Conservation (phyloP, 2,888 invertebrate species). For the Drosophila pseudotakahashii region DNA sequence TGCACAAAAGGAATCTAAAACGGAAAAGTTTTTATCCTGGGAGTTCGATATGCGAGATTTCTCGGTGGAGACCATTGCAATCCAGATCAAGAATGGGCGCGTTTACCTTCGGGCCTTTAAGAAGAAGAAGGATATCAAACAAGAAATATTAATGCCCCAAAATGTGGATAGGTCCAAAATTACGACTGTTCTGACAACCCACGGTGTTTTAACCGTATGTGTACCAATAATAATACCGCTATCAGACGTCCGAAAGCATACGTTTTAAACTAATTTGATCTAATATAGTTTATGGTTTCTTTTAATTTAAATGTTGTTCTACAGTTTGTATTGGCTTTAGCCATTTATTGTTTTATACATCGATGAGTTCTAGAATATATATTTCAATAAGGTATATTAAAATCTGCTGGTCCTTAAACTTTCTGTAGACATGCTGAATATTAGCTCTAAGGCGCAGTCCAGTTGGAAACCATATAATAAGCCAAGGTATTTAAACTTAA, state of each 20-base stretch:
- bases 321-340: not conserved
- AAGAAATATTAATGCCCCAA: conserved; percentile 28
- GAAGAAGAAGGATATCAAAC: not conserved
- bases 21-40: conserved; percentile 16
- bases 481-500: too few species aligned
- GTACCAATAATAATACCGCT: not conserved
- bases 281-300: not conserved
- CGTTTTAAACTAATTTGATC: not conserved
- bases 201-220: conserved; percentile 30
- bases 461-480: not conserved
- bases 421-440: conserved; percentile 20
- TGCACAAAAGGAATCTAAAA: not conserved
- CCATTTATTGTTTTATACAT: not conserved
- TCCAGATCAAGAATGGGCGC: conserved; percentile 9
- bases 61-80: conserved; percentile 15
- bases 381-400: not conserved
- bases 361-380: not conserved
- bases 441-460: conserved; percentile 9
- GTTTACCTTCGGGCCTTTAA: conserved; percentile 23
- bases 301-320: not conserved
- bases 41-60: conserved; percentile 40
- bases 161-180: conserved; percentile 7
- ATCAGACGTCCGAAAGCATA: not conserved
- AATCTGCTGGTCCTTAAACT: not conserved
- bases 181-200: conserved; percentile 4